Percentiles rank a stretch among this genome's conserved stretches.
Evolutionary conservation across 2,797 vertebrate species (phyloP).

Genomic region (Chelon auratus): DNA sequence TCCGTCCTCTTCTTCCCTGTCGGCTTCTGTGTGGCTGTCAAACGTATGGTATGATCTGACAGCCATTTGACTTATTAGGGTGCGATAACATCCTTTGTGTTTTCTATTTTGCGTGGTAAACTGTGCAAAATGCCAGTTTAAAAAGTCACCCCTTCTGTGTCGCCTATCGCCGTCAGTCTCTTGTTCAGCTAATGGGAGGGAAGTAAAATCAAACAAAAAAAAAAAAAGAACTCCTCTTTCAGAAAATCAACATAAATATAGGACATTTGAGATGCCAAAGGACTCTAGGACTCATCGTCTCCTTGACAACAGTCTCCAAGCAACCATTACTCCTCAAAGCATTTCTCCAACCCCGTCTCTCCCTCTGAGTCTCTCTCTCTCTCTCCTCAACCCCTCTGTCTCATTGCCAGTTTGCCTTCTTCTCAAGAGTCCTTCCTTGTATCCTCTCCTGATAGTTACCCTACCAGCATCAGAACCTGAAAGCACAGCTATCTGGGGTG

Average conservation of each 20-base stretch:
- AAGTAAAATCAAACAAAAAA: conserved; percentile 18
- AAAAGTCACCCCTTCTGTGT: conserved; percentile 18
- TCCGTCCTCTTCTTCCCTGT: conserved; percentile 21
- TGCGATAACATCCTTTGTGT: conserved; percentile 25
- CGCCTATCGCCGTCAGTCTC: background rate
- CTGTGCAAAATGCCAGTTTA: conserved; percentile 17
- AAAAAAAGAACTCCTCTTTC: conserved; percentile 20
- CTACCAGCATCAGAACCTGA: conserved; percentile 35
- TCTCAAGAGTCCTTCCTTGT: conserved; percentile 68
- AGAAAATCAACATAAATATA: conserved; percentile 76
- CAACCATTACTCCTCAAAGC: conserved; percentile 86
- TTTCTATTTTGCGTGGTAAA: background rate
- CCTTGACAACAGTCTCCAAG: conserved; percentile 88
- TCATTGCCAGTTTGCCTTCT: conserved; percentile 53
- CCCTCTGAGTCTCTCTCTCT: conserved; percentile 47
- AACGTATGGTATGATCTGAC: conserved; percentile 46
- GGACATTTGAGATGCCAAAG: conserved; percentile 80
- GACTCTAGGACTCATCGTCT: conserved; percentile 81
- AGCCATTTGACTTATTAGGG: conserved; percentile 57
- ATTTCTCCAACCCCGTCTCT: conserved; percentile 71
- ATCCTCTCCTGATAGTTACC: conserved; percentile 63
- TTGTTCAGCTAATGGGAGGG: background rate
- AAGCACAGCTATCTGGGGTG: conserved; percentile 23
- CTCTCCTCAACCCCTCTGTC: conserved; percentile 9
- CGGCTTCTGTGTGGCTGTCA: conserved; percentile 41